Evolutionary conservation across 2,888 invertebrate genomes (phyloP), one percentile per base, ranked within the genome.

Genomic region (Synanthedon myopaeformis): DNA sequence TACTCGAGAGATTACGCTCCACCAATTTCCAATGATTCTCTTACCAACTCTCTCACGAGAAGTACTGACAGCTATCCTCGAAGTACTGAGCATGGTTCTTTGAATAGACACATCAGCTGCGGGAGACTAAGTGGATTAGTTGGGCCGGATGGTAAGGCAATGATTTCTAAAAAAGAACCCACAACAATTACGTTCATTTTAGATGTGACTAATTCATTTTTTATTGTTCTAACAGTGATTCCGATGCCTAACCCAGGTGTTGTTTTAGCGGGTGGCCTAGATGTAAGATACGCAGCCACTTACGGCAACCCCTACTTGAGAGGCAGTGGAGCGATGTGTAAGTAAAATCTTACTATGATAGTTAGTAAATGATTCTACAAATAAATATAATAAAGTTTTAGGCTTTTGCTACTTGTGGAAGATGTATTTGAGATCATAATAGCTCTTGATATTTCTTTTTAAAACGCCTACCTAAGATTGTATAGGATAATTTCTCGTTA

Each of bases 271-370:
- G 76, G 78, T 2, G 80, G 80, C 54, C 91, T 95, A 55, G 96
- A 96, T 75, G 95, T 95, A 2, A 89, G 96, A 67, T 96, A 94
- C 75, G 94, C 95, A 54, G 96, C 96, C 50, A 93, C 94, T 5
- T 96, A 96, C 69, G 94, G 95, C 52, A 96, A 96, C 77, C 96
- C 96, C 4, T 96, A 96, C 77, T 86, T 96, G 61, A 89, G 95
- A 78, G 93, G 91, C 61, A 91, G 91, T 62, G 92, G 90, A 58
- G 89, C 83, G 45, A 72, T 89, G 19, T 80, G 90, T 73, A 68
- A 89, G 80, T 76, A 45, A 13, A 14, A 13, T 42, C 10, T 42
- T 13, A 42, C 13, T 42, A 42, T 8, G 8, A 2, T 28, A 8
- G 28, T 8, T 8, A 23, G 4, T 2, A 23, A 23, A 3, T 28